A percentile compares a stretch with the other conserved stretches of the same genome.
These are phyloP conservation scores for Leucania comma DNA, from an alignment of 2,888 invertebrate species.

Conservation along the genomic window DNA sequence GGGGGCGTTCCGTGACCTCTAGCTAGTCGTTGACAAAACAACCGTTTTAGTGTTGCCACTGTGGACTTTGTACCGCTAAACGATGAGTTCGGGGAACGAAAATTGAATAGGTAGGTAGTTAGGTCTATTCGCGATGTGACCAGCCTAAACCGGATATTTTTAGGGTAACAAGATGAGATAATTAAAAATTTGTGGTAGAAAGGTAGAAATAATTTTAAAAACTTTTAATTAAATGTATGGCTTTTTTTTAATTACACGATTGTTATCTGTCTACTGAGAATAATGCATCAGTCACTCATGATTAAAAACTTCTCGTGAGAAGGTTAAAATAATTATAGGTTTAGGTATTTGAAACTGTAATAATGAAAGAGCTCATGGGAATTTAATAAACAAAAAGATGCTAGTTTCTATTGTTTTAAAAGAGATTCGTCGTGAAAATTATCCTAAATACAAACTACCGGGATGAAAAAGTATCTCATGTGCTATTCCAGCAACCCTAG, in stretches of 20 bases:
- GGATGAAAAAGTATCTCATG: no score
- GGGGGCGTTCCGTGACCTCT: slow-evolving; percentile 39
- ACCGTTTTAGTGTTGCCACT: slow-evolving; percentile 21
- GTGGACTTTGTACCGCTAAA: slow-evolving; percentile 42
- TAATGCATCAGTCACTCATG: not conserved
- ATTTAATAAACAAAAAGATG: not conserved
- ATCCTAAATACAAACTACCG: no score
- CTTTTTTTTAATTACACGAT: not conserved
- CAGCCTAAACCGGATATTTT: not conserved
- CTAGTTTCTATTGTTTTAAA: not conserved
- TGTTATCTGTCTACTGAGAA: not conserved
- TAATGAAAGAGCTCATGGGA: slow-evolving; percentile 1
- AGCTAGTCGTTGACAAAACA: slow-evolving; percentile 24
- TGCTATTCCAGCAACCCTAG: no score
- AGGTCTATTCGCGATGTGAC: slow-evolving; percentile 3
- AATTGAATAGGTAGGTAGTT: slow-evolving; percentile 15
- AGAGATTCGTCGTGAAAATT: not conserved
- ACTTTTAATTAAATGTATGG: not conserved
- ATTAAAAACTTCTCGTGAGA: slow-evolving; percentile 5
- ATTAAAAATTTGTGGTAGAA: not conserved
- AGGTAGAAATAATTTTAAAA: not conserved
- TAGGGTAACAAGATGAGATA: not conserved
- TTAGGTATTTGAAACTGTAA: slow-evolving; percentile 1
- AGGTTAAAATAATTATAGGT: not conserved
- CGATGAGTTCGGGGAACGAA: slow-evolving; percentile 9